These are phyloP conservation scores for Anarrhichthys ocellatus DNA, from an alignment of 2,113 vertebrate species.

Conservation along the genomic window DNA sequence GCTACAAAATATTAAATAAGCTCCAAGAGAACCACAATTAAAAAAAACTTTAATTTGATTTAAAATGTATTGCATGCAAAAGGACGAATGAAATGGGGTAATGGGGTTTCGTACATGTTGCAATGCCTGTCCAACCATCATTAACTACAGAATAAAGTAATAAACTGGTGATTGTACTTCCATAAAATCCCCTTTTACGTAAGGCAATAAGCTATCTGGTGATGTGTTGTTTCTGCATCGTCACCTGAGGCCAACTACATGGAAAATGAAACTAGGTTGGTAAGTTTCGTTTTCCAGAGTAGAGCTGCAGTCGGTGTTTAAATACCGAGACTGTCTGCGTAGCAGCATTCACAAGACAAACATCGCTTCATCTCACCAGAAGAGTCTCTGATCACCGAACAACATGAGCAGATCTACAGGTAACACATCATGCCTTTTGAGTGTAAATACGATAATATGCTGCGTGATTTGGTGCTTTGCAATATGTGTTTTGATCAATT, in stretches of 20 bases:
- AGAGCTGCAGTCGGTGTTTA: rapidly evolving
- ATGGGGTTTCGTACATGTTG: neutral
- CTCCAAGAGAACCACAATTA: neutral
- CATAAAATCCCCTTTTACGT: neutral
- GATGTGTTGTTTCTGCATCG: no score
- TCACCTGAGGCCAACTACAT: rapidly evolving
- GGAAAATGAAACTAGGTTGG: slow-evolving; percentile 45
- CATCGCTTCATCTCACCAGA: neutral
- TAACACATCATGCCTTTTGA: neutral
- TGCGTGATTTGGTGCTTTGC: neutral
- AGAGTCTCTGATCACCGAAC: neutral
- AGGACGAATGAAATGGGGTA: neutral
- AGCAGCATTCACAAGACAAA: neutral
- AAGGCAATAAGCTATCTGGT: neutral
- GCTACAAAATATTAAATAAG: neutral
- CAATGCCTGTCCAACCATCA: neutral
- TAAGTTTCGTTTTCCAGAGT: slow-evolving; percentile 65
- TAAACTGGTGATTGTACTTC: neutral
- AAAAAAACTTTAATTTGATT: neutral
- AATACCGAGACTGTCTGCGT: neutral
- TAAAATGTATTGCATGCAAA: neutral
- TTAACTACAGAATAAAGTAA: neutral
- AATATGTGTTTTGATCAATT: neutral
- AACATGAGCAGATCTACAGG: slow-evolving; percentile 53
- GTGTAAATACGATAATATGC: neutral